Conservation (phyloP, 2,888 invertebrate species). For the Nephrotoma flavescens region DNA sequence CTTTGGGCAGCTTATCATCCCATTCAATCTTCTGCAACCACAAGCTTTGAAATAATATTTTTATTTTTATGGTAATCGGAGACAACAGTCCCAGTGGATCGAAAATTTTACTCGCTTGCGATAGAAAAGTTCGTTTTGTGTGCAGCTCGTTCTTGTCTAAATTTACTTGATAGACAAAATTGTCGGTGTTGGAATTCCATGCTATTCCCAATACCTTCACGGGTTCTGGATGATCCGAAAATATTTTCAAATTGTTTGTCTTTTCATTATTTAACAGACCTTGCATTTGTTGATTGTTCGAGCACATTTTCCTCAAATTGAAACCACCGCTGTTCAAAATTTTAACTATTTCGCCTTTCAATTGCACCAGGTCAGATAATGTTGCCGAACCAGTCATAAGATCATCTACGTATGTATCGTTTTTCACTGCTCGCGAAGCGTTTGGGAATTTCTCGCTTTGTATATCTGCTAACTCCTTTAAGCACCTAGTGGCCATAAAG, state of each 20-base stretch:
- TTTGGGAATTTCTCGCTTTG: no score
- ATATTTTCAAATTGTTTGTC: neutral
- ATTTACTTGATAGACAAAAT: neutral
- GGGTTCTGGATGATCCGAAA: neutral
- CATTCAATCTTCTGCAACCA: neutral
- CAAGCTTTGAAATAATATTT: constrained; percentile 2
- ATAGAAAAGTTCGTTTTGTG: neutral
- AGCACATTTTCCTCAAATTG: neutral
- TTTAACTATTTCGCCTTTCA: neutral
- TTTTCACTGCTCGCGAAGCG: no score
- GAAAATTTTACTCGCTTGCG: neutral
- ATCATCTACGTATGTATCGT: no score
- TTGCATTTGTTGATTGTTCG: neutral
- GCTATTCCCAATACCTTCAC: neutral
- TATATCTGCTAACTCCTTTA: neutral
- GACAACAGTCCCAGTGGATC: neutral
- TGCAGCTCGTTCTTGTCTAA: neutral
- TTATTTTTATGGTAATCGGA: neutral
- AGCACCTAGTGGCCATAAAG: neutral
- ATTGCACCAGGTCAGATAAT: neutral
- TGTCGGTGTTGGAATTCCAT: neutral
- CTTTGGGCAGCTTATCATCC: neutral
- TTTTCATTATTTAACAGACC: neutral
- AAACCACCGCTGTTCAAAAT: neutral
- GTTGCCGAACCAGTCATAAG: neutral